Evolutionary conservation across 2,113 vertebrate genomes (phyloP).

Genomic region (Ptilorrhoa leucosticta): DNA sequence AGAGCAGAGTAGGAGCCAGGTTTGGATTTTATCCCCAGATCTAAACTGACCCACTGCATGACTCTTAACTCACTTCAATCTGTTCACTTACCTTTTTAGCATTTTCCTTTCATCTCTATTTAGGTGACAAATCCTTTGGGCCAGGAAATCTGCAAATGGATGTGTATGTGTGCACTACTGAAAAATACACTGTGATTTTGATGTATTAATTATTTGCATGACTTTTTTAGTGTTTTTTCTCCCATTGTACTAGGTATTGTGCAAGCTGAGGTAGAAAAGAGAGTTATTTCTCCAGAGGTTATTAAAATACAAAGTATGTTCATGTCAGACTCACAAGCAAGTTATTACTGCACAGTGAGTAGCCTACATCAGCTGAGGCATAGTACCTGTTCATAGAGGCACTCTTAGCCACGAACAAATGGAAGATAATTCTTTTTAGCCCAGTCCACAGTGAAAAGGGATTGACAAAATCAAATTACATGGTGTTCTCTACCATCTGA

Average conservation of each 20-base stretch:
- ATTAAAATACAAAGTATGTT: conserved; percentile 49
- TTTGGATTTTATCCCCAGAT: conserved; percentile 8
- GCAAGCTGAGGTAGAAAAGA: conserved; percentile 2
- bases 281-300: conserved; percentile 18
- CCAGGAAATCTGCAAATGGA: neutral
- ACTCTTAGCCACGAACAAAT: neutral
- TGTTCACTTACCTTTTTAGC: neutral
- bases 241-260: neutral
- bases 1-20: neutral
- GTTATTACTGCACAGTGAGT: conserved; percentile 26
- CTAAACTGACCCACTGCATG: neutral
- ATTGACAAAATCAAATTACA: conserved; percentile 28
- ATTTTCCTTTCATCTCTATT: neutral
- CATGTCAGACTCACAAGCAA: conserved; percentile 32
- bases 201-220: conserved; percentile 3
- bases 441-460: neutral
- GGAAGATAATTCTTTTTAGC: conserved; percentile 18
- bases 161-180: neutral
- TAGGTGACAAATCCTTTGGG: neutral
- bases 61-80: neutral
- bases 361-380: neutral
- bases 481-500: neutral
- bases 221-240: conserved; percentile 8
- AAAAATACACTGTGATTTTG: neutral
- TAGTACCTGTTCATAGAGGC: neutral